These are phyloP conservation scores for Melanotaenia trifasciata DNA, from an alignment of 2,797 vertebrate species.

Conservation along the genomic window DNA sequence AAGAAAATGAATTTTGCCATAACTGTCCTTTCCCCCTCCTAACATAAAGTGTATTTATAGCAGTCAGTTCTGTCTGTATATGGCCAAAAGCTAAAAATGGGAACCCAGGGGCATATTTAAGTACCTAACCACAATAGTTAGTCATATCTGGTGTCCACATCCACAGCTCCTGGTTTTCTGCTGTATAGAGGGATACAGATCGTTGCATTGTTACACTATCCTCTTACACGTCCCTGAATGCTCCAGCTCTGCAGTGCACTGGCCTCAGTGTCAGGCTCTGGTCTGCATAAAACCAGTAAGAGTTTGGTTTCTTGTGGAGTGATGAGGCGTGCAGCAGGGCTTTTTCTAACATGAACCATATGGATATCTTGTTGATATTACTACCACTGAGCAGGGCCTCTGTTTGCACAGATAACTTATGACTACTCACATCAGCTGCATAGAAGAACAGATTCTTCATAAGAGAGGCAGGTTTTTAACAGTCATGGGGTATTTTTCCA, in stretches of 20 bases:
- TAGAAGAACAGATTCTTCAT: conserved; percentile 11
- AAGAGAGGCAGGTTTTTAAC: conserved; percentile 4
- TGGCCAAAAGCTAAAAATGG: conserved; percentile 63
- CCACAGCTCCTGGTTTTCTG: conserved; percentile 62
- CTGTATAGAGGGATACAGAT: conserved; percentile 54
- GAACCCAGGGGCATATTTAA: conserved; percentile 64
- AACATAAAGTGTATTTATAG: conserved; percentile 57
- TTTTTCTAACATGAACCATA: conserved; percentile 77
- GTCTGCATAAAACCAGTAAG: conserved; percentile 46
- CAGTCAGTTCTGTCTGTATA: conserved; percentile 43
- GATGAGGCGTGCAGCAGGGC: conserved; percentile 71
- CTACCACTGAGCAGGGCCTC: conserved; percentile 50
- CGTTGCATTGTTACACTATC: conserved; percentile 69
- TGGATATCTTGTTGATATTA: conserved; percentile 63
- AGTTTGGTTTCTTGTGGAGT: conserved; percentile 71
- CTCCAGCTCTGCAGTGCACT: conserved; percentile 48
- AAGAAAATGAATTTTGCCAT: conserved; percentile 50
- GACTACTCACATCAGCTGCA: conserved; percentile 51
- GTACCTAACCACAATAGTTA: conserved; percentile 66
- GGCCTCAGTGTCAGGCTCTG: conserved; percentile 49
- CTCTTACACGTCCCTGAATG: conserved; percentile 66
- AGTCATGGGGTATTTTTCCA: conserved; percentile 7
- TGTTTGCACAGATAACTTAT: conserved; percentile 61
- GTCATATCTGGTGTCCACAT: conserved; percentile 72
- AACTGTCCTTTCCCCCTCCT: conserved; percentile 17